Evolutionary conservation across 2,888 invertebrate genomes (phyloP).

Genomic region (Ormyrus rosae): DNA sequence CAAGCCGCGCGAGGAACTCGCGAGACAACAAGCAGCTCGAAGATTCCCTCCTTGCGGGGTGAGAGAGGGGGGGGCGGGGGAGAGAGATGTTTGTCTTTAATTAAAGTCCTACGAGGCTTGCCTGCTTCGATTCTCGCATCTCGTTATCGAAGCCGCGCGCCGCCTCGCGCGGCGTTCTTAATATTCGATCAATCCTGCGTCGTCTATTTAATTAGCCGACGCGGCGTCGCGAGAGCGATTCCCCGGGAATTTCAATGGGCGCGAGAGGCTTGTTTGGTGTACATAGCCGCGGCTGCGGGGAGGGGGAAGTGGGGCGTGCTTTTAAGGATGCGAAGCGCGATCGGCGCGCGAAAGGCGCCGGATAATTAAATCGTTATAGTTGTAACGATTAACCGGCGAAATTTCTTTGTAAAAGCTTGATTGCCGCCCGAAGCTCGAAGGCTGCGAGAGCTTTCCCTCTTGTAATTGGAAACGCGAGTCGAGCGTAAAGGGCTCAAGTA

Average conservation of each 20-base stretch:
- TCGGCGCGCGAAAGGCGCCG: conserved; percentile 12
- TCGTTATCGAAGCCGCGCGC: conserved; percentile 54
- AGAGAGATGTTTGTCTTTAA: conserved; percentile 72
- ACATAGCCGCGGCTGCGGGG: background rate
- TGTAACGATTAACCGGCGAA: conserved; percentile 9
- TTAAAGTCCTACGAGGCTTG: conserved; percentile 66
- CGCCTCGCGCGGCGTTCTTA: conserved; percentile 63
- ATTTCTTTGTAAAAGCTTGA: background rate
- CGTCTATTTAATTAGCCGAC: conserved; percentile 67
- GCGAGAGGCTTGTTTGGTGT: conserved; percentile 13
- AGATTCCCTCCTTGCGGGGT: too few species aligned
- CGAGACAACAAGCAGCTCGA: background rate
- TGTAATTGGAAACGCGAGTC: too few species aligned
- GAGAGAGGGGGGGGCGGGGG: too few species aligned
- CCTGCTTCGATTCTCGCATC: conserved; percentile 48
- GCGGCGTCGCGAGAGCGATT: conserved; percentile 33
- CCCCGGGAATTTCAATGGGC: conserved; percentile 42
- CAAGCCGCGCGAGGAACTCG: conserved; percentile 7
- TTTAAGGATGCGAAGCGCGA: conserved; percentile 44
- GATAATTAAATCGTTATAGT: conserved; percentile 53
- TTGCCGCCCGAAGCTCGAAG: too few species aligned
- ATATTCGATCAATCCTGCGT: conserved; percentile 71
- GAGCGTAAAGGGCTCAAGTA: too few species aligned
- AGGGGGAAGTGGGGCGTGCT: background rate
- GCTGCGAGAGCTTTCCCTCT: too few species aligned